Percentiles rank a stretch among this genome's conserved stretches.
Evolutionary conservation across 2,888 invertebrate species (phyloP).

Genomic region (Shargacucullia verbasci): DNA sequence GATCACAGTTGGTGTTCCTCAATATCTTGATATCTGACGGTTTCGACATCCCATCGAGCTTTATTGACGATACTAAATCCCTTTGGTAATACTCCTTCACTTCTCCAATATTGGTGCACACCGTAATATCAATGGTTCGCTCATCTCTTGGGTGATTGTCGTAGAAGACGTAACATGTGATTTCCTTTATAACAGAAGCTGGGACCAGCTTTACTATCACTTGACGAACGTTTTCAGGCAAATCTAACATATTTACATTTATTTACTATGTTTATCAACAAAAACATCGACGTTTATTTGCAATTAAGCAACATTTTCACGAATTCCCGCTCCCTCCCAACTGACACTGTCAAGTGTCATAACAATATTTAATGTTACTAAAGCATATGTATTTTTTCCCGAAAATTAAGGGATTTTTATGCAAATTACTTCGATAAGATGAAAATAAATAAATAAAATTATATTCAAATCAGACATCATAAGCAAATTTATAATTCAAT

Average conservation of each 20-base stretch:
- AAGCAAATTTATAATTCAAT: no score
- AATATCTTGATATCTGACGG: conserved; percentile 67
- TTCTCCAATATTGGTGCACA: conserved; percentile 74
- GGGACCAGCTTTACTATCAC: conserved; percentile 71
- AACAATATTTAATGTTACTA: no score
- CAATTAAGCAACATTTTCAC: no score
- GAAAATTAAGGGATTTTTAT: no score
- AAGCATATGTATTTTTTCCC: no score
- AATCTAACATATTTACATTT: conserved; percentile 21
- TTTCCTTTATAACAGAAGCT: conserved; percentile 64
- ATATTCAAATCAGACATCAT: no score
- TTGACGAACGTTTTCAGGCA: conserved; percentile 63
- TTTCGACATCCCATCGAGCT: conserved; percentile 48
- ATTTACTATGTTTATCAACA: background rate
- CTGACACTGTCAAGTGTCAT: no score
- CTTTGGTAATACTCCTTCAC: conserved; percentile 75
- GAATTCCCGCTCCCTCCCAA: no score
- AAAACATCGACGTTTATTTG: no score
- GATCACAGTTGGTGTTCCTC: conserved; percentile 70
- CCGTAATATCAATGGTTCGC: conserved; percentile 70
- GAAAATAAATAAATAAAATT: no score
- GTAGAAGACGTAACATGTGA: conserved; percentile 74
- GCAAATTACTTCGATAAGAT: no score
- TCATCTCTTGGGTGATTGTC: conserved; percentile 76
- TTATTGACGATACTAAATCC: conserved; percentile 64